These are phyloP conservation scores for Lordiphosa fenestrarum DNA, from an alignment of 2,888 invertebrate species.

Conservation along the genomic window DNA sequence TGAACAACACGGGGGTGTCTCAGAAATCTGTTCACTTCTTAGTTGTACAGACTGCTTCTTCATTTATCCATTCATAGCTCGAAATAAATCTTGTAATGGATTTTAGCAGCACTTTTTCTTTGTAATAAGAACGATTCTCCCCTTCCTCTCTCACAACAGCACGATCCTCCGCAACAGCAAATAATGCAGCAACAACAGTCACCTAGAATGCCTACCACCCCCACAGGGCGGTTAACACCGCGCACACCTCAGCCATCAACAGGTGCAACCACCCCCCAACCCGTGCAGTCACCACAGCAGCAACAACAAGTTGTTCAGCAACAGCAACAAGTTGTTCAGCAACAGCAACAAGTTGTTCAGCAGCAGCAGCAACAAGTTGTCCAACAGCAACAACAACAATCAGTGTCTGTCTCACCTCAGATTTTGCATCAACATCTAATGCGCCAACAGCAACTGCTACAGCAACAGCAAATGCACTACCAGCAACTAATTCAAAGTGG, in stretches of 20 bases:
- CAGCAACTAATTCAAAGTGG: slow-evolving; percentile 53
- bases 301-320: slow-evolving; percentile 36
- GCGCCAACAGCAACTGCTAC: slow-evolving; percentile 63
- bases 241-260: slow-evolving; percentile 70
- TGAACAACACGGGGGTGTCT: too few species aligned
- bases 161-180: slow-evolving; percentile 71
- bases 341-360: slow-evolving; percentile 34
- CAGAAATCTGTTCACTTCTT: too few species aligned
- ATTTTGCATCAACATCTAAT: slow-evolving; percentile 64
- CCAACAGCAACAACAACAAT: slow-evolving; percentile 63
- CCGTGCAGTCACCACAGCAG: slow-evolving; percentile 75
- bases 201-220: slow-evolving; percentile 53
- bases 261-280: slow-evolving; percentile 72
- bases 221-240: slow-evolving; percentile 70
- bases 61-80: too few species aligned
- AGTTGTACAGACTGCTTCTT: too few species aligned
- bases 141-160: slow-evolving; percentile 27
- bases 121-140: too few species aligned
- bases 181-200: slow-evolving; percentile 61
- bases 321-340: slow-evolving; percentile 29
- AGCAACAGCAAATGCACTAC: slow-evolving; percentile 66
- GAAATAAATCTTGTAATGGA: too few species aligned
- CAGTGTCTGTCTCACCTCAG: slow-evolving; percentile 74
- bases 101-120: too few species aligned
- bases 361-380: slow-evolving; percentile 52